phyloP scores from a whole-genome alignment of 2,797 vertebrate genomes.

The Odontamblyopus lacepedii region DNA sequence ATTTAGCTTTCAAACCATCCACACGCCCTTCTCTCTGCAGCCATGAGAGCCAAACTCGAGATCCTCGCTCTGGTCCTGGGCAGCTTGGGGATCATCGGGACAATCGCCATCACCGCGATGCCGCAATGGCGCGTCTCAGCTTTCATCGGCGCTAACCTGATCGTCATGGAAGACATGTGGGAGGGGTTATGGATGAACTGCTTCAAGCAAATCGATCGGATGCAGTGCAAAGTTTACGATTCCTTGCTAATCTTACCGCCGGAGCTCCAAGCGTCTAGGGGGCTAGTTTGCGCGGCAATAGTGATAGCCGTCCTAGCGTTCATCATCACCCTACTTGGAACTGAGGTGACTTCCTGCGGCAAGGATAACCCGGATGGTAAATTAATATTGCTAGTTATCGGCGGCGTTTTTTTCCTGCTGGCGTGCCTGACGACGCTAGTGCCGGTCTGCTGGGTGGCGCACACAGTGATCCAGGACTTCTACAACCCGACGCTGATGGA shows the following conservation, averaged over 20 bases:
- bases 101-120: slow-evolving; percentile 76
- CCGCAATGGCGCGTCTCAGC: slow-evolving; percentile 89
- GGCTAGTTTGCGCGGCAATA: slow-evolving; percentile 81
- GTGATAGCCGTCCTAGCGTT: slow-evolving; percentile 68
- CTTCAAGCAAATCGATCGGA: slow-evolving; percentile 76
- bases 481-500: slow-evolving; percentile 75
- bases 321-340: slow-evolving; percentile 70
- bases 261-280: slow-evolving; percentile 83
- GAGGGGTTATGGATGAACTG: slow-evolving; percentile 91
- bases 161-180: slow-evolving; percentile 85
- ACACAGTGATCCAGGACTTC: slow-evolving; percentile 78
- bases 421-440: slow-evolving; percentile 77
- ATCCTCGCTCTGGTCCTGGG: slow-evolving; percentile 77
- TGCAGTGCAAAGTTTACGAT: slow-evolving; percentile 88
- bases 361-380: slow-evolving; percentile 68
- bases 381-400: slow-evolving; percentile 69
- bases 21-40: neutral
- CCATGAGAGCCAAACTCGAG: slow-evolving; percentile 73
- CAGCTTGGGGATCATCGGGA: slow-evolving; percentile 77
- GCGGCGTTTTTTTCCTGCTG: slow-evolving; percentile 77
- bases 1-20: neutral
- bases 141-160: slow-evolving; percentile 85
- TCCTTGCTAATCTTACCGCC: slow-evolving; percentile 80
- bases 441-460: slow-evolving; percentile 82
- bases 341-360: slow-evolving; percentile 75